These are phyloP conservation scores for Sebastes taczanowskii DNA, from an alignment of 2,797 vertebrate species.

Conservation along the genomic window DNA sequence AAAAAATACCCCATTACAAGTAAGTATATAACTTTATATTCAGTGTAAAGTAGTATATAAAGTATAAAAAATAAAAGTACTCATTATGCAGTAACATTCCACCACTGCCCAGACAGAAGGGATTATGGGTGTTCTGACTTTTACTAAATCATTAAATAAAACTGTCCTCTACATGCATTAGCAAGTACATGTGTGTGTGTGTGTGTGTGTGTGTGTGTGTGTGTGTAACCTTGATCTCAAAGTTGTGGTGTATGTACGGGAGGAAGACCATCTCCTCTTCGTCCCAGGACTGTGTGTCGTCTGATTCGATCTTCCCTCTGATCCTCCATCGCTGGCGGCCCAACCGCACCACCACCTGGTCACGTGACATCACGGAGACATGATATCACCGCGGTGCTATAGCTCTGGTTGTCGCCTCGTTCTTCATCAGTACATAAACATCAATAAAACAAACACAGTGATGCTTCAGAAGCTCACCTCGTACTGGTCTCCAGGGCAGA, in stretches of 20 bases:
- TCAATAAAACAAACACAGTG: background rate
- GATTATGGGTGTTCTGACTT: background rate
- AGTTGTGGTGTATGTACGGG: slow-evolving; percentile 90
- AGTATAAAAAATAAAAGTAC: background rate
- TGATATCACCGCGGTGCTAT: background rate
- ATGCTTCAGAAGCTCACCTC: slow-evolving; percentile 83
- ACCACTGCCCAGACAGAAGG: background rate
- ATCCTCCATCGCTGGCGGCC: slow-evolving; percentile 94
- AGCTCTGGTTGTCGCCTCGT: no score
- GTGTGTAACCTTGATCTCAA: slow-evolving; percentile 92
- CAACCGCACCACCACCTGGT: slow-evolving; percentile 89
- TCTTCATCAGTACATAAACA: background rate
- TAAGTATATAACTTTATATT: no score
- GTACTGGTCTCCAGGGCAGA: slow-evolving; percentile 97
- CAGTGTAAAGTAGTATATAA: background rate
- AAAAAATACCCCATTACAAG: background rate
- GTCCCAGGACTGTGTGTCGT: slow-evolving; percentile 94
- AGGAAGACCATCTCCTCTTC: slow-evolving; percentile 93
- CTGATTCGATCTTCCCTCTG: slow-evolving; percentile 90
- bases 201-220: background rate
- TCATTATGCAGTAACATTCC: background rate
- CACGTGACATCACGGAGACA: slow-evolving; percentile 2
- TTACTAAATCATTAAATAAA: no score
- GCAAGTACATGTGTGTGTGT: no score
- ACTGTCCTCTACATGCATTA: no score